Base-by-base conservation (phyloP, 2,888 invertebrate genomes). In the Crepidodera aurea region DNA sequence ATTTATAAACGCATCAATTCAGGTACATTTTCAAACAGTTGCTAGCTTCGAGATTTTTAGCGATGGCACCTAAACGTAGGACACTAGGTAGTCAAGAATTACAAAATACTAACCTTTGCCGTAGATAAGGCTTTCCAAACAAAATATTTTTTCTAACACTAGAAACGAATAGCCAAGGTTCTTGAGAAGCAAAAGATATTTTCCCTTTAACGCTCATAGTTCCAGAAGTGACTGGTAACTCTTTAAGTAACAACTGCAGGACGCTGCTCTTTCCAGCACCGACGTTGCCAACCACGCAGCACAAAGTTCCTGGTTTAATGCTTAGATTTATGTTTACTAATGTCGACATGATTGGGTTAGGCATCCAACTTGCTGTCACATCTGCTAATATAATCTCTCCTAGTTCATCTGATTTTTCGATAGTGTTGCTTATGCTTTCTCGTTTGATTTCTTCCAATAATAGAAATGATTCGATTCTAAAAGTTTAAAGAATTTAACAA, bases 121-220 rank as follows among this genome's bases (percentile, higher is more conserved):
- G 83, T 64, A 87, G 83, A 71, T 85, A 89, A 0, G 85, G 83
- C 66, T 85, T 82, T 0, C 93, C 93, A 78, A 94, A 94, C 10
- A 92, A 81, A 63, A 95, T 91, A 77, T 95, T 95, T 71, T 92
- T 89, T 42, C 88, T 83, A 0, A 95, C 85, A 2, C 88, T 87
- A 0, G 87, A 88, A 0, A 87, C 85, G 71, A 90, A 90, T 1
- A 90, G 79, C 94, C 94, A 94, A 0, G 94, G 88, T 71, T 93
- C 90, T 81, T 93, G 93, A 51, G 91, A 87, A 1, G 90, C 89
- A 76, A 91, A 94, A 0, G 88, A 83, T 8, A 89, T 72, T 1
- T 78, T 81, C 5, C 93, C 93, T 1, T 83, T 83, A 10, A 91
- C 78, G 1, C 83, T 77, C 40, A 92, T 73, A 0, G 82, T 83